Percentiles rank a stretch among this genome's conserved stretches.
These are phyloP conservation scores for Micrasema minimum DNA, from an alignment of 1,140 invertebrate genomes.

Conservation along the genomic window DNA sequence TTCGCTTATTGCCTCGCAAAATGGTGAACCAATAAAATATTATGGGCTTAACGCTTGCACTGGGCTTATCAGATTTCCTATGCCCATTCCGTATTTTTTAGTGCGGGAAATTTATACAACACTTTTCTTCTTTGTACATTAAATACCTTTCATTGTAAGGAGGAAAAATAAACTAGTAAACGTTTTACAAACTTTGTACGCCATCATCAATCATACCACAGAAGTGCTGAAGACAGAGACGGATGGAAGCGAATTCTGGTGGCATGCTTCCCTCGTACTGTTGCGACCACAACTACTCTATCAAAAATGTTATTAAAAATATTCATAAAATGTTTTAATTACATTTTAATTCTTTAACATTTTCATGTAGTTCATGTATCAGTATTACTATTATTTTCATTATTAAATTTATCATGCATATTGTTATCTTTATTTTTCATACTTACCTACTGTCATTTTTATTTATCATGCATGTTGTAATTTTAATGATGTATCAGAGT, in stretches of 20 bases:
- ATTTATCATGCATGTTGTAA: no score
- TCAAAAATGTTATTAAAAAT: neutral
- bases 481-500: no score
- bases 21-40: conserved; percentile 53
- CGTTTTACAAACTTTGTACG: neutral
- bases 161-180: neutral
- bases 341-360: no score
- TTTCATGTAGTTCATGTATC: no score
- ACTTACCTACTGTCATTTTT: no score
- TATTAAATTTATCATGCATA: no score
- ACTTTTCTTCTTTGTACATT: conserved; percentile 16
- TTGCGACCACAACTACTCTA: no score
- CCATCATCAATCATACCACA: neutral
- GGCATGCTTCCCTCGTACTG: no score
- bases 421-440: no score
- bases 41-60: conserved; percentile 50
- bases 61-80: conserved; percentile 47
- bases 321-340: neutral
- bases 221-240: no score
- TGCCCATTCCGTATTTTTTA: neutral
- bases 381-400: no score
- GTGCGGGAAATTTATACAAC: neutral
- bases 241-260: no score
- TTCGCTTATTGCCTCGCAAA: conserved; percentile 53
- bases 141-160: neutral